Base-by-base conservation (phyloP, 2,113 vertebrate genomes). In the Bambusicola thoracicus region DNA sequence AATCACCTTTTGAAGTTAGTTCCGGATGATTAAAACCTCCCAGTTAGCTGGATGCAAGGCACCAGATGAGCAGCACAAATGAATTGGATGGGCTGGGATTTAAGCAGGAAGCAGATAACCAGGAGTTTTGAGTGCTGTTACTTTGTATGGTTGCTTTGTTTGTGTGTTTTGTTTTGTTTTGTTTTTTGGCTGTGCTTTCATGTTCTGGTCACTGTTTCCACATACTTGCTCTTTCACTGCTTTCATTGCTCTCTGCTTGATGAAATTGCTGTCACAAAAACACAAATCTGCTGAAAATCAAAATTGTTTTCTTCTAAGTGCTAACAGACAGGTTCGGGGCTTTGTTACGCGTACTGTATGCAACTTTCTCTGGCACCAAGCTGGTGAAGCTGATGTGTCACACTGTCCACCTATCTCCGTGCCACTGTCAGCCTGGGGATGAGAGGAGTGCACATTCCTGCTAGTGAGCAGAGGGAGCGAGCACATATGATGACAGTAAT, bases 1-100 rank as follows among this genome's bases (percentile, higher is more conserved):
- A 93, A 72, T 48, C 93, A 36, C 27, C 82, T 73, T 92, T 46
- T 70, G 70, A 95, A 93, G 75, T 73, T 93, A 92, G 93, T 68
- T 94, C 7, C 6, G 48, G 84, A 41, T 82, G 43, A 94, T 94
- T 87, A 83, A 88, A 91, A 46, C 43, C n/a, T 92, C 55, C 68
- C 63, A 62, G 36, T 56, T 69, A 58, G 72, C 48, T 61, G 67
- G 59, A 89, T 76, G 29, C 44, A 84, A 91, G 38, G 46, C 69
- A 55, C 22, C 44, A 43, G 61, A 74, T 91, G 51, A 96, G 68
- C 41, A 56, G 44, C 56, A 62, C 48, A 63, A 55, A 40, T 27
- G 13, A 90, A 81, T 61, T 86, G 46, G 38, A 41, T 89, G 80
- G 72, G 44, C 68, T 91, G 82, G 69, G 48, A 89, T 82, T 59